Evolutionary conservation across 2,888 invertebrate species (phyloP).

Genomic region (Meiosimyza decipiens): DNA sequence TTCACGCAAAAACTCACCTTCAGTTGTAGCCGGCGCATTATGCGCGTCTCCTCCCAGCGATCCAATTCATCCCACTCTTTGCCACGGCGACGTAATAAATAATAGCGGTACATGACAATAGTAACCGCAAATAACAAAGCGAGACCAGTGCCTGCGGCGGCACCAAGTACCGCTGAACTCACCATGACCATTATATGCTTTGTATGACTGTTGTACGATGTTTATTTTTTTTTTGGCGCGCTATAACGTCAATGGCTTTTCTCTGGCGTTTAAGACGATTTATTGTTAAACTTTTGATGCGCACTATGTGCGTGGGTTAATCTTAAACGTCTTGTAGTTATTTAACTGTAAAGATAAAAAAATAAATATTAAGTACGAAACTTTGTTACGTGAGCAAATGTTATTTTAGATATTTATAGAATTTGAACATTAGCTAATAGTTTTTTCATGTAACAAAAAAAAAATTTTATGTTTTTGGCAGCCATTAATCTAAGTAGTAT

Average conservation of each 20-base stretch:
- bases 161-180: conserved; percentile 75
- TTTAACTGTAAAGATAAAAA: too few species aligned
- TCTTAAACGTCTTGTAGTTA: too few species aligned
- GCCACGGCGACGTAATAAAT: conserved; percentile 70
- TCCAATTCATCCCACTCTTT: conserved; percentile 74
- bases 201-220: conserved; percentile 5
- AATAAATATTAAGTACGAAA: too few species aligned
- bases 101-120: conserved; percentile 75
- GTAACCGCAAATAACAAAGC: conserved; percentile 75
- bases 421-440: too few species aligned
- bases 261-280: conserved; percentile 15
- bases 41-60: conserved; percentile 68
- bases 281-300: not conserved
- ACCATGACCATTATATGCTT: conserved; percentile 68
- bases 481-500: too few species aligned
- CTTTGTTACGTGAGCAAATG: too few species aligned
- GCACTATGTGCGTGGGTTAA: too few species aligned
- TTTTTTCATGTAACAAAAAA: too few species aligned
- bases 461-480: too few species aligned
- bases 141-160: conserved; percentile 75
- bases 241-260: not conserved
- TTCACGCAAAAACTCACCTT: conserved; percentile 57
- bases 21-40: conserved; percentile 63
- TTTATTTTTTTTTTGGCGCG: conserved; percentile 24
- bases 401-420: too few species aligned